Base-by-base conservation (phyloP, 2,888 invertebrate species). In the Melanostoma scalare region DNA sequence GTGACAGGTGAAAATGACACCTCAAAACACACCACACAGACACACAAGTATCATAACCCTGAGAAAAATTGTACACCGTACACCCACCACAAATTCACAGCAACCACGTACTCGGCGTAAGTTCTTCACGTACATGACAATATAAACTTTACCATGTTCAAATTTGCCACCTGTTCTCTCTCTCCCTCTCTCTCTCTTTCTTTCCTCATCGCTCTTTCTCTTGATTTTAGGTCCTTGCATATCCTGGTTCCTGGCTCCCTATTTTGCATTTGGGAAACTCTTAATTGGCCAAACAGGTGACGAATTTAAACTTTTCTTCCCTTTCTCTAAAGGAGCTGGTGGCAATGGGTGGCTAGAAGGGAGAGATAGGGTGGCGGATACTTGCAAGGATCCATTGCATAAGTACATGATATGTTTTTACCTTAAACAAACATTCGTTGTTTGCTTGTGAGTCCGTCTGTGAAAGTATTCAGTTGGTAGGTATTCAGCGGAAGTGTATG, bases 211-310 rank as follows among this genome's bases (percentile, higher is more conserved):
- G 56, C 44, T 9, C 56, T 50, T 38, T 30, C 9, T 38, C n/a
- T 42, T 3, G 2, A 31, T 33, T 38, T 33, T 30, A 63, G 36
- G 48, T 31, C 38, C 20, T 20, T 20, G 20, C 20, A 40, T 33
- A 61, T 56, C 82, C 48, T 36, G 68, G 56, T 69, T n/a, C n/a
- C n/a, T 20, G 20, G 46, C 60, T 75, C 73, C 71, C 74, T 75
- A 78, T 78, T 84, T 75, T 78, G 84, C 71, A 84, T 84, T 84
- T 61, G 74, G 78, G 71, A 84, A 84, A 84, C 78, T 84, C 84
- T 84, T 84, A 84, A 84, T 84, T 84, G 84, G 84, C 84, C 84
- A 84, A 84, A 78, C 84, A 84, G 84, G 84, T 84, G 84, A 84
- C 84, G 84, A 84, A 79, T 78, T 84, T 84, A 84, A 84, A 84